Evolutionary conservation across 53 echinoderm and acorn worm species (phyloP).

Genomic region (Patiria pectinifera): DNA sequence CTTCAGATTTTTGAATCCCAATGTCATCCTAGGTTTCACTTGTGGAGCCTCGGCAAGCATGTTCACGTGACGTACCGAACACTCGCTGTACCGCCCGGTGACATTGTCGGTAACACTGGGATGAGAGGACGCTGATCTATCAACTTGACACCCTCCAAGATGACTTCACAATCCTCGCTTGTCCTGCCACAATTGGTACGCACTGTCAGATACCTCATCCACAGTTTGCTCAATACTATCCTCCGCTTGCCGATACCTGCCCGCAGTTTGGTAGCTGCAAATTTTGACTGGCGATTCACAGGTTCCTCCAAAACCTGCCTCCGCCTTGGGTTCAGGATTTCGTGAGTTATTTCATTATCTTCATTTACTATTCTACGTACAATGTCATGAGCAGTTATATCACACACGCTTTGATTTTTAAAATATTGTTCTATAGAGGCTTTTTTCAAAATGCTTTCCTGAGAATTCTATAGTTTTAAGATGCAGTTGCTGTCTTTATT

Average conservation of each 20-base stretch:
- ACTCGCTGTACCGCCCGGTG: conserved; percentile 67
- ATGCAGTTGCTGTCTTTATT: too few relatives aligned
- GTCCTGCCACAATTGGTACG: conserved; percentile 77
- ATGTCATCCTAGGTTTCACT: conserved; percentile 80
- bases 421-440: too few relatives aligned
- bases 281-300: not conserved
- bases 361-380: too few relatives aligned
- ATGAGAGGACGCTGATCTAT: conserved; percentile 80
- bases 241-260: conserved; percentile 69
- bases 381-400: too few relatives aligned
- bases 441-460: too few relatives aligned
- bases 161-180: conserved; percentile 70
- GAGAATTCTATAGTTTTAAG: too few relatives aligned
- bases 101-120: conserved; percentile 35
- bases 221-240: conserved; percentile 40
- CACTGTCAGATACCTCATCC: conserved; percentile 49
- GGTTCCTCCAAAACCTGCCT: too few relatives aligned
- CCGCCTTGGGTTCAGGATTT: too few relatives aligned
- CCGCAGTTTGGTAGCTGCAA: conserved; percentile 39
- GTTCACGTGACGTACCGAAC: conserved; percentile 65
- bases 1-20: conserved; percentile 43
- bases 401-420: too few relatives aligned
- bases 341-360: too few relatives aligned
- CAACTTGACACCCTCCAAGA: conserved; percentile 71
- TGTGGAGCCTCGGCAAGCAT: conserved; percentile 53